phyloP scores from a whole-genome alignment of 1,140 invertebrate genomes.

The Eupeodes corollae region DNA sequence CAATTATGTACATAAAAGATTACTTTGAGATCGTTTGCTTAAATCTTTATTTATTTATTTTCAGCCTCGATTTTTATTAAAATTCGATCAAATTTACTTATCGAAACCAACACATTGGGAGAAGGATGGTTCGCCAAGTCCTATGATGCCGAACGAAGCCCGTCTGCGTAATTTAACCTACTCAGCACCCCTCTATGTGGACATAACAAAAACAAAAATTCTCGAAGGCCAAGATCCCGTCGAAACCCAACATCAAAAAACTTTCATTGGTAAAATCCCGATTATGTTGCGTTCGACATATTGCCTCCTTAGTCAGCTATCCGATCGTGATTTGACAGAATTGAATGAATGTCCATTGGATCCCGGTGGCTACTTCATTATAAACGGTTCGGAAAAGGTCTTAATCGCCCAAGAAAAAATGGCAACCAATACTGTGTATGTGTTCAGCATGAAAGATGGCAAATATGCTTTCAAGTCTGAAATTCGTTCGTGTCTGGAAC shows the following conservation, averaged over 20 bases:
- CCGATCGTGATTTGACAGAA: constrained; percentile 96
- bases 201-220: constrained; percentile 92
- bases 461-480: constrained; percentile 98
- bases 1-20: neutral
- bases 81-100: constrained; percentile 98
- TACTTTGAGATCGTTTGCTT: neutral
- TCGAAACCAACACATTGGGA: constrained; percentile 99
- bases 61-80: constrained; percentile 76
- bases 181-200: constrained; percentile 95
- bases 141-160: constrained; percentile 99
- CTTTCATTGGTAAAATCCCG: constrained; percentile 98
- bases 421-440: constrained; percentile 99
- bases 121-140: constrained; percentile 94
- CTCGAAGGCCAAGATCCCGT: constrained; percentile 83
- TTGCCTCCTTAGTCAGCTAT: constrained; percentile 83
- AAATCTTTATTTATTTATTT: constrained; percentile 9
- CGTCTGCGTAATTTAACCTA: constrained; percentile 80
- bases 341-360: constrained; percentile 98
- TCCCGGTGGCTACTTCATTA: constrained; percentile 94
- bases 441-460: constrained; percentile 96
- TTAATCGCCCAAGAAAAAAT: constrained; percentile 99
- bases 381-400: constrained; percentile 92
- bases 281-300: constrained; percentile 98
- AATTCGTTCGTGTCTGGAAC: constrained; percentile 91
- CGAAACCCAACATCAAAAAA: constrained; percentile 92